Evolutionary conservation across 92 coral and sea anemone species (phyloP).

Genomic region (Siderastrea siderea): DNA sequence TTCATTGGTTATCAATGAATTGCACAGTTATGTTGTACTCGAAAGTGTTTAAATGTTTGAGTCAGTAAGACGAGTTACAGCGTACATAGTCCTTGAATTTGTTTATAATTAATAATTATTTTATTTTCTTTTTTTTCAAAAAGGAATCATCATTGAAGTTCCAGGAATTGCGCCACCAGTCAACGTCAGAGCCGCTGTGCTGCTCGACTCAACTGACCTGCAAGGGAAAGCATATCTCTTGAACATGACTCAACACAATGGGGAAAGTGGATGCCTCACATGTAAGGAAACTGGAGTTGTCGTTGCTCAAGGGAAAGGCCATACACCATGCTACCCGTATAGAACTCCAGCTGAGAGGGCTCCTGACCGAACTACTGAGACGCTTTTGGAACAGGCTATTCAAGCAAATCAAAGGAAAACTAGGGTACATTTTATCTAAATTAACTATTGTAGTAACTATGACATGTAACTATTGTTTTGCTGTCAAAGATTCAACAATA

Average conservation of each 20-base stretch:
- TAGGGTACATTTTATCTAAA: slow-evolving; percentile 9
- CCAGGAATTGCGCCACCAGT: neutral
- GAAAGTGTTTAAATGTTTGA: too few species aligned
- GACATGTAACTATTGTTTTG: too few species aligned
- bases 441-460: too few species aligned
- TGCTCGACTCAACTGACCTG: slow-evolving; percentile 59
- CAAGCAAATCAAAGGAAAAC: neutral
- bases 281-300: slow-evolving; percentile 51
- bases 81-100: too few species aligned
- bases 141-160: too few species aligned
- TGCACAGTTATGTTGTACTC: too few species aligned
- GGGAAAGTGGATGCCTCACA: slow-evolving; percentile 41
- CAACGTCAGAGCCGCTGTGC: slow-evolving; percentile 58
- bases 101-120: too few species aligned
- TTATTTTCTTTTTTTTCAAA: too few species aligned
- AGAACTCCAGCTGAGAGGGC: neutral
- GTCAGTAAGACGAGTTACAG: too few species aligned
- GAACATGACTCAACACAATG: slow-evolving; percentile 53
- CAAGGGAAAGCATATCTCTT: slow-evolving; percentile 63
- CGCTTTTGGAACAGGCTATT: neutral
- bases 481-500: too few species aligned
- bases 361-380: slow-evolving; percentile 8
- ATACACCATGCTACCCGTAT: slow-evolving; percentile 42
- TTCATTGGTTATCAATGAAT: too few species aligned
- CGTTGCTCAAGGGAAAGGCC: slow-evolving; percentile 60